Evolutionary conservation across 2,113 vertebrate genomes (phyloP), one percentile per base, ranked within the genome.

Genomic region (Rallus limicola): DNA sequence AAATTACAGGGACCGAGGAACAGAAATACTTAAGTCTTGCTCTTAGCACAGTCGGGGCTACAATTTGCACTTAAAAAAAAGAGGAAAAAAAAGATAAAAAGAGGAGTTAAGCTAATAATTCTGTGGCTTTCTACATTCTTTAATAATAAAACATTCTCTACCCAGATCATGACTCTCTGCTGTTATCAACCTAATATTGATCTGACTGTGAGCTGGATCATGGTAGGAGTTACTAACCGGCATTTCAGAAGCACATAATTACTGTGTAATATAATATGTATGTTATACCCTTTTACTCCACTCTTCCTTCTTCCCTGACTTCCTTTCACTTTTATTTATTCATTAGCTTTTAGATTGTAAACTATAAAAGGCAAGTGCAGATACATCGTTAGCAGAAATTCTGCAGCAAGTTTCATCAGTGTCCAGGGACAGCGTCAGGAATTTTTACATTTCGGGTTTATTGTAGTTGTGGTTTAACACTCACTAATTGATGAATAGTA

Each of bases 251-350:
- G 81, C 72, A 65, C 52, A 58, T 94, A 96, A 96, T 96, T 93
- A 93, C 83, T 91, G 44, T 85, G 92, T 91, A 96, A 96, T 96
- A 84, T 68, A 94, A 95, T 93, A 94, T 82, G 74, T 87, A 84
- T 82, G 62, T 94, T 93, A 69, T 55, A 79, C 50, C 77, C 77
- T 95, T 92, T 93, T 93, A 91, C 48, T 71, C 56, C 36, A 24
- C 64, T 87, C 84, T 84, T 93, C 36, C 79, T 90, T 91, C 76
- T 93, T 82, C 53, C 33, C 42, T 78, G 53, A 81, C 24, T 95
- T 93, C 81, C 77, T 89, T 95, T 92, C 48, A 87, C 31, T 96
- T 96, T 96, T 97, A 97, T 96, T 97, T 97, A 96, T 97, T 96
- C 60, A 95, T 96, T 95, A 94, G 93, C 90, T 96, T 91, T 96